These are phyloP conservation scores for Notarius lentiginosus DNA, from an alignment of 2,113 vertebrate genomes.

Conservation along the genomic window DNA sequence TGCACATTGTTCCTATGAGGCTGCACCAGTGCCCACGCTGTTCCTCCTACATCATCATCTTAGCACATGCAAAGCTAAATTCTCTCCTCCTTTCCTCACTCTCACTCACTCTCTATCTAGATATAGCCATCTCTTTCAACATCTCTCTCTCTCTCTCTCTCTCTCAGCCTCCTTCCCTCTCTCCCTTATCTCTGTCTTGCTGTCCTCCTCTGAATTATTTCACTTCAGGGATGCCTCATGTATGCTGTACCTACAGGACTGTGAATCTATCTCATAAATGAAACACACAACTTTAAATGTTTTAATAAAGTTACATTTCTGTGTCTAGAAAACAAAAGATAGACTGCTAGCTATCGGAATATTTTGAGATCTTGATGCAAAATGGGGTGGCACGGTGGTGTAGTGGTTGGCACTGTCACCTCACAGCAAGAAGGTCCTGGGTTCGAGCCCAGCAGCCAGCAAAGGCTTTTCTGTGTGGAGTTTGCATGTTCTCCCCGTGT, in stretches of 20 bases:
- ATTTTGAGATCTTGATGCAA: neutral
- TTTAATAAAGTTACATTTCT: neutral
- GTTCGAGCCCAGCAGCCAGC: too few relatives aligned
- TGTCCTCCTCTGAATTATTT: slow-evolving; percentile 59
- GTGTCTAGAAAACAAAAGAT: neutral
- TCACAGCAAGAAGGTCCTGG: too few relatives aligned
- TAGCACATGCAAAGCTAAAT: slow-evolving; percentile 67
- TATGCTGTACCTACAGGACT: slow-evolving; percentile 32
- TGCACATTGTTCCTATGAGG: slow-evolving; percentile 53
- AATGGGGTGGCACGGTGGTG: neutral
- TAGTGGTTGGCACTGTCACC: too few relatives aligned
- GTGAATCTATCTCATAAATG: slow-evolving; percentile 31
- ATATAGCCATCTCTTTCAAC: slow-evolving; percentile 6
- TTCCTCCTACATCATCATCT: slow-evolving; percentile 65
- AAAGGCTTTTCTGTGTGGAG: too few relatives aligned
- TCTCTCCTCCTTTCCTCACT: slow-evolving; percentile 55
- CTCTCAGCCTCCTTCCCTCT: slow-evolving; percentile 39
- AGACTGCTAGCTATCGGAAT: neutral
- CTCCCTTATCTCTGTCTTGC: slow-evolving; percentile 30
- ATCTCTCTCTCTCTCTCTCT: too few relatives aligned
- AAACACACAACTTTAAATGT: neutral
- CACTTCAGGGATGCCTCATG: slow-evolving; percentile 54
- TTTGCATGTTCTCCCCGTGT: too few relatives aligned
- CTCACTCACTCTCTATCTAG: slow-evolving; percentile 17
- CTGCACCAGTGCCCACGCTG: slow-evolving; percentile 58